These are phyloP conservation scores for Mechanitis mazaeus DNA, from an alignment of 2,888 invertebrate species.

Conservation along the genomic window DNA sequence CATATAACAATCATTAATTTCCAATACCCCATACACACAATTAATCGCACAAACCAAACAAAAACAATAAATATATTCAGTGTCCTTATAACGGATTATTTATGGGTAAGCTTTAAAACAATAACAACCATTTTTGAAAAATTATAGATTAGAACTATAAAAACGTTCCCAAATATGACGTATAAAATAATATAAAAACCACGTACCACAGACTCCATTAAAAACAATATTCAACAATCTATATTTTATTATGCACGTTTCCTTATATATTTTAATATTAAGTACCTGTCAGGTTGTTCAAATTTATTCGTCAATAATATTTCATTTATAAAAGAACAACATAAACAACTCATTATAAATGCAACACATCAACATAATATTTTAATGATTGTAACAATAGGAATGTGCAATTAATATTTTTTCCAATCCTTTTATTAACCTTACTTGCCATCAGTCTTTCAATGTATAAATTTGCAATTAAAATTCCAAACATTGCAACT, in stretches of 20 bases:
- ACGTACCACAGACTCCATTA: slow-evolving; percentile 33
- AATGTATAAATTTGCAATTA: slow-evolving; percentile 54
- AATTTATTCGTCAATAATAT: not conserved
- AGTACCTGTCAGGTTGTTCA: slow-evolving; percentile 45
- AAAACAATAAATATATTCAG: slow-evolving; percentile 10
- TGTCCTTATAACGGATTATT: slow-evolving; percentile 9
- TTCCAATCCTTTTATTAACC: slow-evolving; percentile 40
- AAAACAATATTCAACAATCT: slow-evolving; percentile 37
- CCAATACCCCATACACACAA: slow-evolving; percentile 8
- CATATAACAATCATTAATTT: slow-evolving; percentile 18
- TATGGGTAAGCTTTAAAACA: slow-evolving; percentile 30
- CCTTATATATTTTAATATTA: slow-evolving; percentile 38
- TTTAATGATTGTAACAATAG: slow-evolving; percentile 19
- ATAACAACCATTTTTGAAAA: no score
- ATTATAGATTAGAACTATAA: no score
- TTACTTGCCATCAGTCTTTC: slow-evolving; percentile 70
- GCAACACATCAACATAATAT: slow-evolving; percentile 25
- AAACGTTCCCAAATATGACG: no score
- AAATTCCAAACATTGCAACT: slow-evolving; percentile 33
- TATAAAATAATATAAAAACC: slow-evolving; percentile 34
- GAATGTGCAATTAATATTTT: slow-evolving; percentile 45
- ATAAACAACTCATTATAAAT: slow-evolving; percentile 20
- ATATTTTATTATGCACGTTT: slow-evolving; percentile 57
- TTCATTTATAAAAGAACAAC: no score
- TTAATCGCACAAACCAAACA: slow-evolving; percentile 11